Evolutionary conservation across 2,113 vertebrate species (phyloP).

Genomic region (Echinops telfairi): DNA sequence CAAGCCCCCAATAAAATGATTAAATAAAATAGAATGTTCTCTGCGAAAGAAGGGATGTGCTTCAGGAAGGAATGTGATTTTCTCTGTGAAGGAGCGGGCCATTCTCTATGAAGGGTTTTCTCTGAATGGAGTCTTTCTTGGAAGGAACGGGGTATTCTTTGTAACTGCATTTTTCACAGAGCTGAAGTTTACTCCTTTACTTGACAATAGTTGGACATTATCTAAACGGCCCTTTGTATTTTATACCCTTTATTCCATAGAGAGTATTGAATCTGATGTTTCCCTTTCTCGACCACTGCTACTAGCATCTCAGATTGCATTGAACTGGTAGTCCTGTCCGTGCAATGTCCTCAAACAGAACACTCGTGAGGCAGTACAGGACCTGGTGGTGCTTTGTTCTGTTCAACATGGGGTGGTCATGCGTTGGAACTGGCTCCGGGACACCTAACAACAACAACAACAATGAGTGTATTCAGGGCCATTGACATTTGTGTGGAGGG

Average conservation of each 20-base stretch:
- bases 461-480: too few relatives aligned
- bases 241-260: constrained; percentile 52
- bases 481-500: background rate
- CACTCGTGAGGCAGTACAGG: too few relatives aligned
- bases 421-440: too few relatives aligned
- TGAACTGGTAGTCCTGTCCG: background rate
- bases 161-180: constrained; percentile 60
- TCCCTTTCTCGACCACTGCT: background rate
- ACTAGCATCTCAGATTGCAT: background rate
- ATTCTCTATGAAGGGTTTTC: background rate
- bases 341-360: too few relatives aligned
- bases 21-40: background rate
- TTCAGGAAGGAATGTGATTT: background rate
- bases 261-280: constrained; percentile 1
- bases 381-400: too few relatives aligned
- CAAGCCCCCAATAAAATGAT: too few relatives aligned
- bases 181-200: constrained; percentile 50
- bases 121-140: background rate
- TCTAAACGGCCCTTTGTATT: constrained; percentile 5
- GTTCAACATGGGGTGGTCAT: too few relatives aligned
- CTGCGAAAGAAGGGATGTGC: background rate
- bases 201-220: constrained; percentile 36
- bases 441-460: too few relatives aligned
- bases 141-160: constrained; percentile 33
- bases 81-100: background rate